Percentiles rank a stretch among this genome's conserved stretches.
Evolutionary conservation across 2,113 vertebrate genomes (phyloP).

Genomic region (Arothron firmamentum): DNA sequence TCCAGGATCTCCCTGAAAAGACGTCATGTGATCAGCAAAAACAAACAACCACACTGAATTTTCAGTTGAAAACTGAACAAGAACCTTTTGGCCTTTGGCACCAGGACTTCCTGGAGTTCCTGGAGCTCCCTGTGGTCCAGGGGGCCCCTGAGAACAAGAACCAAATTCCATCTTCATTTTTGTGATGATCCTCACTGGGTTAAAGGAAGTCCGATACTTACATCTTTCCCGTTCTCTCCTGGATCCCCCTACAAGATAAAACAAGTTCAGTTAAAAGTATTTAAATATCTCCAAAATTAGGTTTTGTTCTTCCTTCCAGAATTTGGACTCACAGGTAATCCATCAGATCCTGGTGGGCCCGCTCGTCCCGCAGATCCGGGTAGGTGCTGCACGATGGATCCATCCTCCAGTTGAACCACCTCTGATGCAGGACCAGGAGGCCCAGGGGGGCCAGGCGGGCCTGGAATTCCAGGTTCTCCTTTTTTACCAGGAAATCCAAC

Average conservation of each 20-base stretch:
- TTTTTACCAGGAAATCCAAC: conserved; percentile 80
- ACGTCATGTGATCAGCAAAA: conserved; percentile 4
- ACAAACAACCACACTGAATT: neutral
- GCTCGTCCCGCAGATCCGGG: conserved; percentile 67
- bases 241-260: conserved; percentile 80
- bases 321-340: conserved; percentile 78
- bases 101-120: conserved; percentile 80
- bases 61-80: neutral
- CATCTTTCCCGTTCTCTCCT: conserved; percentile 83
- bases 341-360: conserved; percentile 76
- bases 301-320: too few species aligned
- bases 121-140: conserved; percentile 79
- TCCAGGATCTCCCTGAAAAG: conserved; percentile 82
- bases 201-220: conserved; percentile 67
- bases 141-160: conserved; percentile 73
- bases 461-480: conserved; percentile 77
- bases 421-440: conserved; percentile 69
- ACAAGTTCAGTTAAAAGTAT: neutral
- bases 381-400: conserved; percentile 61
- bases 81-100: conserved; percentile 85
- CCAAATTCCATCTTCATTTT: neutral
- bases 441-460: conserved; percentile 67
- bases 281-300: too few species aligned
- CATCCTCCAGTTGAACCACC: conserved; percentile 31
- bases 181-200: neutral